Evolutionary conservation across 1,140 invertebrate genomes (phyloP).

Genomic region (Drosophila lini): DNA sequence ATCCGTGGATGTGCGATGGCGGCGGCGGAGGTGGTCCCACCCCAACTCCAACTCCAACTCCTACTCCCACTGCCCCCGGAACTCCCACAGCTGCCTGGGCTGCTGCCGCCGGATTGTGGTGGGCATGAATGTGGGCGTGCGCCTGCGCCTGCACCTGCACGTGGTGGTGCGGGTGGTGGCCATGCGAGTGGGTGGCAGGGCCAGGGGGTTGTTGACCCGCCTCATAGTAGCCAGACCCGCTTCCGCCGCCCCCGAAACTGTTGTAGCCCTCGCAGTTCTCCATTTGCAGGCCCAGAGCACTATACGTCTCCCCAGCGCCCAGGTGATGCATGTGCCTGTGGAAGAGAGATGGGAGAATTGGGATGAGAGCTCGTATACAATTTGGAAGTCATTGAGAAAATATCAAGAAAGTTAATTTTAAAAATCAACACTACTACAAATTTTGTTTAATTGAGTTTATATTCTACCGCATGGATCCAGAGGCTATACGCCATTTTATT

Average conservation of each 20-base stretch:
- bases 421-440: too few species aligned
- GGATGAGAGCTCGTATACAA: background rate
- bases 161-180: constrained; percentile 46
- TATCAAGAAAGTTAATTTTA: too few species aligned
- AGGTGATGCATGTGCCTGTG: constrained; percentile 72
- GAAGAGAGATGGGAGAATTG: background rate
- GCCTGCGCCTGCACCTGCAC: constrained; percentile 75
- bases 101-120: constrained; percentile 81
- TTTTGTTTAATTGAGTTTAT: too few species aligned
- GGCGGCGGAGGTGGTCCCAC: constrained; percentile 50
- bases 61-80: constrained; percentile 37
- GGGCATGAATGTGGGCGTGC: constrained; percentile 84
- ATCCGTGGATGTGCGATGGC: constrained; percentile 55
- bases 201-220: constrained; percentile 59
- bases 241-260: constrained; percentile 55
- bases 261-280: constrained; percentile 83
- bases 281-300: constrained; percentile 80
- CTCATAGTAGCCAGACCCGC: constrained; percentile 58
- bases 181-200: constrained; percentile 45
- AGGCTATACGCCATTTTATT: too few species aligned
- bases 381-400: too few species aligned
- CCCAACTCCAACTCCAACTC: constrained; percentile 32
- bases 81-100: constrained; percentile 24
- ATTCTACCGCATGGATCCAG: too few species aligned
- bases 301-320: constrained; percentile 73